Evolutionary conservation across 1,140 invertebrate genomes (phyloP).

Genomic region (Solen grandis): DNA sequence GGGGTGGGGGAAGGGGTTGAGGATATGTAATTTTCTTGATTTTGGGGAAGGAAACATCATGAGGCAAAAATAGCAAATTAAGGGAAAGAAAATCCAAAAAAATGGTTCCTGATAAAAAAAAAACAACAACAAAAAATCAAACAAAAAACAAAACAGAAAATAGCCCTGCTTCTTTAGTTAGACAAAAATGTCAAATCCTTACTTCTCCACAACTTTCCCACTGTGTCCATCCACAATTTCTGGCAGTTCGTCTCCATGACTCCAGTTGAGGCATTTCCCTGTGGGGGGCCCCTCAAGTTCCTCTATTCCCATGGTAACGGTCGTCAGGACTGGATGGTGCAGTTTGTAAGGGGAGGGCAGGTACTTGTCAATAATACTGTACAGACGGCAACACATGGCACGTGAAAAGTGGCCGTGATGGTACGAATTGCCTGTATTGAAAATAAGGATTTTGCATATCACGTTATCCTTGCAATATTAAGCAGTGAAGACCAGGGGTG

Average conservation of each 20-base stretch:
- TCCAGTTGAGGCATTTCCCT: slow-evolving; percentile 68
- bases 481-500: no score
- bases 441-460: not conserved
- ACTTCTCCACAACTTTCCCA: slow-evolving; percentile 63
- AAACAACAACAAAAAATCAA: no score
- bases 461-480: not conserved
- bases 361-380: slow-evolving; percentile 58
- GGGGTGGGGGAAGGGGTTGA: no score
- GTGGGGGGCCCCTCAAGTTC: slow-evolving; percentile 43
- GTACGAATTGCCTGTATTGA: slow-evolving; percentile 74
- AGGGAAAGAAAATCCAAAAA: no score
- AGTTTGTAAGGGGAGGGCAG: slow-evolving; percentile 61
- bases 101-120: no score
- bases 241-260: slow-evolving; percentile 57
- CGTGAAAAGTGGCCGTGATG: slow-evolving; percentile 80
- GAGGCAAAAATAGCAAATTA: no score
- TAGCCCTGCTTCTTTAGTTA: no score
- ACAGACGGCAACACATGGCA: slow-evolving; percentile 80
- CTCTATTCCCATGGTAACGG: slow-evolving; percentile 39
- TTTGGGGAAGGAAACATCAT: no score
- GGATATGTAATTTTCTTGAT: no score
- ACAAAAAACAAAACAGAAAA: no score
- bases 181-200: no score
- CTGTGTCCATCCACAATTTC: slow-evolving; percentile 67
- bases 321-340: slow-evolving; percentile 65